A percentile compares a stretch with the other conserved stretches of the same genome.
These are phyloP conservation scores for Phengaris alcon DNA, from an alignment of 2,888 invertebrate species.

Conservation along the genomic window DNA sequence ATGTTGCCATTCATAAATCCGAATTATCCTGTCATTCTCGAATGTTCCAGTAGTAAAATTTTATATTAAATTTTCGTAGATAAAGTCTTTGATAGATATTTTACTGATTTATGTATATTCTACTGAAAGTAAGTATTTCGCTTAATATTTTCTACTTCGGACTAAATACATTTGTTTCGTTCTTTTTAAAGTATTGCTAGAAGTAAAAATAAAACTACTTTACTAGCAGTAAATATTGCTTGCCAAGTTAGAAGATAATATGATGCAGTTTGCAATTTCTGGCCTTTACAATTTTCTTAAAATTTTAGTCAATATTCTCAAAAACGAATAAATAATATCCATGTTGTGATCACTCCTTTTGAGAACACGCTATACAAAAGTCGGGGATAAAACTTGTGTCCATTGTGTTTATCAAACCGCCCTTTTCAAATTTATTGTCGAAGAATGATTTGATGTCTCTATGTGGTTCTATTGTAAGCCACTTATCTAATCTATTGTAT, in stretches of 20 bases:
- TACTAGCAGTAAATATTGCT: too few relatives aligned
- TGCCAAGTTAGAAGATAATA: too few relatives aligned
- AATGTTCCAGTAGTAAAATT: constrained; percentile 13
- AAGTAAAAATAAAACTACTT: too few relatives aligned
- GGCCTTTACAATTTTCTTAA: neutral
- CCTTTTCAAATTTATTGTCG: constrained; percentile 74
- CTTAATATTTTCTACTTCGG: too few relatives aligned
- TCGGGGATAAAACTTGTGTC: constrained; percentile 58
- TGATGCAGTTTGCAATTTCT: too few relatives aligned
- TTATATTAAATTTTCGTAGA: neutral
- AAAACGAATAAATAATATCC: constrained; percentile 43
- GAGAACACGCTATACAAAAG: constrained; percentile 56
- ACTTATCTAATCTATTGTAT: constrained; percentile 76
- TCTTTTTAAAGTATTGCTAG: too few relatives aligned
- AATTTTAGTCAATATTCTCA: neutral
- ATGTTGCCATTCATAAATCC: constrained; percentile 27
- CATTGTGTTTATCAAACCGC: constrained; percentile 67
- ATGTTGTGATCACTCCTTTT: constrained; percentile 76
- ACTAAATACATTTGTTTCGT: too few relatives aligned
- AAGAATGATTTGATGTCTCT: constrained; percentile 78
- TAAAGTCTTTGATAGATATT: neutral
- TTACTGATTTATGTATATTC: neutral
- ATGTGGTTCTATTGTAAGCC: constrained; percentile 68
- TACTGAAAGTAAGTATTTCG: too few relatives aligned
- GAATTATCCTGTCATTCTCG: constrained; percentile 20